Evolutionary conservation across 2,797 vertebrate genomes (phyloP).

Genomic region (Synanceia verrucosa): DNA sequence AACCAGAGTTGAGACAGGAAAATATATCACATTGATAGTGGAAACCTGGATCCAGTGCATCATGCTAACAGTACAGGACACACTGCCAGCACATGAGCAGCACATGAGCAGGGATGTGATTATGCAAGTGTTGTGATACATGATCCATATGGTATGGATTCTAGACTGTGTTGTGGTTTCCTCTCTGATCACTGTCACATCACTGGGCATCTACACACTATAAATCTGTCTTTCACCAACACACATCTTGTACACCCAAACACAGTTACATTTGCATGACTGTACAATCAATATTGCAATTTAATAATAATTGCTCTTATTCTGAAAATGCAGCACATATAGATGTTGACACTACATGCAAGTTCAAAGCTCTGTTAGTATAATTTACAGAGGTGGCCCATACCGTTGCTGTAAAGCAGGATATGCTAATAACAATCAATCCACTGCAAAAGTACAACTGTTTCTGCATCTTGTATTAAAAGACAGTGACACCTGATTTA

Average conservation of each 20-base stretch:
- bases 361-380: neutral
- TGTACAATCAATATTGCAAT: neutral
- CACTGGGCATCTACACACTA: slow-evolving; percentile 5
- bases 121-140: slow-evolving; percentile 50
- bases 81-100: slow-evolving; percentile 10
- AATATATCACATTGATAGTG: neutral
- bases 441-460: neutral
- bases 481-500: slow-evolving; percentile 4
- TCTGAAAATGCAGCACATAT: neutral
- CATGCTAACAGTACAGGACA: neutral
- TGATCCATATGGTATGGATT: slow-evolving; percentile 32
- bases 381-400: neutral
- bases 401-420: neutral
- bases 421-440: neutral
- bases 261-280: neutral
- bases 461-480: neutral
- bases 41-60: neutral
- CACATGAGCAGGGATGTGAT: slow-evolving; percentile 40
- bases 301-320: neutral
- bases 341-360: neutral
- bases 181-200: slow-evolving; percentile 41
- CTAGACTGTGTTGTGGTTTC: slow-evolving; percentile 11
- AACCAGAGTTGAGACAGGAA: neutral
- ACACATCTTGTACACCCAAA: neutral
- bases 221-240: slow-evolving; percentile 16